Percentiles rank a stretch among this genome's conserved stretches.
Conservation (phyloP, 2,113 vertebrate species). For the Podarcis raffonei region DNA sequence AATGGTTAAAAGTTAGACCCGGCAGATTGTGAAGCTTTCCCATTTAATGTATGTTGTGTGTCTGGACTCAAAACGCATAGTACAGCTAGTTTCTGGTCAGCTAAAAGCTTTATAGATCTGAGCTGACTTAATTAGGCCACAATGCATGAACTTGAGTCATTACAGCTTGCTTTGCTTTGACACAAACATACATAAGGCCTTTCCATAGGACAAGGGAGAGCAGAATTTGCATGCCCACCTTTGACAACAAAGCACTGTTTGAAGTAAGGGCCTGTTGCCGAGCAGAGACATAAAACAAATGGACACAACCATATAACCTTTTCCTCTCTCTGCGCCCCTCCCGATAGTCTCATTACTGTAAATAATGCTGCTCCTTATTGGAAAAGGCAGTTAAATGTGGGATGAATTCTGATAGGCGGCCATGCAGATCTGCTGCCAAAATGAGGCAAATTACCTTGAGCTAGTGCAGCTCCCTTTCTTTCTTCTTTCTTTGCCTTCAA, state of each 20-base stretch:
- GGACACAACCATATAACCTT: constrained; percentile 36
- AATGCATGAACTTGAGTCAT: constrained; percentile 56
- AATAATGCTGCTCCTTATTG: constrained; percentile 45
- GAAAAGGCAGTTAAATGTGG: constrained; percentile 44
- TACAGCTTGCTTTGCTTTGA: constrained; percentile 51
- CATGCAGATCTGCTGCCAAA: constrained; percentile 17
- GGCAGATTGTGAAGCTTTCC: constrained; percentile 41
- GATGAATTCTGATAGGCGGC: constrained; percentile 10
- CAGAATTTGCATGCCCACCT: constrained; percentile 42
- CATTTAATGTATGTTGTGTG: constrained; percentile 48
- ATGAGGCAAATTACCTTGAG: rapidly evolving
- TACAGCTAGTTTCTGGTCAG: constrained; percentile 3
- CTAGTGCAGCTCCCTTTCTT: rapidly evolving
- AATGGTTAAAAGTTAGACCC: constrained; percentile 47
- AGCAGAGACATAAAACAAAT: constrained; percentile 34
- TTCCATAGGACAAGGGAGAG: constrained; percentile 33
- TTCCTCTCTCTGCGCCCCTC: constrained; percentile 33
- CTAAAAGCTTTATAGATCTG: constrained; percentile 53
- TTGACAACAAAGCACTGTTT: constrained; percentile 33
- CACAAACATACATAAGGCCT: constrained; percentile 35
- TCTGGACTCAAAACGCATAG: constrained; percentile 29
- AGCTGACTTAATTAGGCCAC: constrained; percentile 61
- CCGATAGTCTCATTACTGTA: constrained; percentile 53
- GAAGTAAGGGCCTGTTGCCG: background rate
- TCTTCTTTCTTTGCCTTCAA: background rate